Evolutionary conservation across 2,888 invertebrate species (phyloP).

Genomic region (Drosophila trichaetosa): DNA sequence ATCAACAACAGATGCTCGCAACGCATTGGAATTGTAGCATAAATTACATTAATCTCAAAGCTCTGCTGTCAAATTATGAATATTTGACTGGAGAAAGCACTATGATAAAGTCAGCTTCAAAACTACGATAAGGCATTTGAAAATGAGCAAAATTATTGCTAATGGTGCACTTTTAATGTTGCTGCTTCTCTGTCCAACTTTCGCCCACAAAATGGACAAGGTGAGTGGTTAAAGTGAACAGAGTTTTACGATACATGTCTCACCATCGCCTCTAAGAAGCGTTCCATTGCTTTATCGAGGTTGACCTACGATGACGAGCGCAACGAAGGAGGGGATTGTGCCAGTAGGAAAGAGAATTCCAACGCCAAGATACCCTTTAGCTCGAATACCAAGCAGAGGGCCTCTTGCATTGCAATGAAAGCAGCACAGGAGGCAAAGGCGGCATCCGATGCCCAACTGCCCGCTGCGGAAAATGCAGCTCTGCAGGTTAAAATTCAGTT

Average conservation of each 20-base stretch:
- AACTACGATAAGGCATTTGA: not conserved
- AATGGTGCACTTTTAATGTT: conserved; percentile 1
- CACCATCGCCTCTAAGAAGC: not conserved
- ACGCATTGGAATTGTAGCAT: conserved; percentile 55
- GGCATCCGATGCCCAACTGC: conserved; percentile 90
- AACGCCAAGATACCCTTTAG: conserved; percentile 14
- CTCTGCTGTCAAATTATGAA: conserved; percentile 5
- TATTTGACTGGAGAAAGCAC: not conserved
- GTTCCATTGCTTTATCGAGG: not conserved
- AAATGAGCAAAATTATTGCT: conserved; percentile 24
- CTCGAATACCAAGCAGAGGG: conserved; percentile 84
- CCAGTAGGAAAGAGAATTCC: conserved; percentile 12
- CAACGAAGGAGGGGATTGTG: not conserved
- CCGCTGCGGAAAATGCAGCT: conserved; percentile 89
- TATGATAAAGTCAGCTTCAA: not conserved
- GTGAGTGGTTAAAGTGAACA: conserved; percentile 13
- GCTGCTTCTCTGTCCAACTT: not conserved
- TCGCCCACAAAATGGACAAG: conserved; percentile 13
- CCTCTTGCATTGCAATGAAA: conserved; percentile 89
- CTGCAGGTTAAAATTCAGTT: conserved; percentile 90
- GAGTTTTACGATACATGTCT: too few species aligned
- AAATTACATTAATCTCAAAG: conserved; percentile 42
- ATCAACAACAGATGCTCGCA: conserved; percentile 23
- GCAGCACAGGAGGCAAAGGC: conserved; percentile 90
- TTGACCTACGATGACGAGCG: conserved; percentile 2